phyloP scores from a whole-genome alignment of 2,888 invertebrate species.

The Aplocera efformata region DNA sequence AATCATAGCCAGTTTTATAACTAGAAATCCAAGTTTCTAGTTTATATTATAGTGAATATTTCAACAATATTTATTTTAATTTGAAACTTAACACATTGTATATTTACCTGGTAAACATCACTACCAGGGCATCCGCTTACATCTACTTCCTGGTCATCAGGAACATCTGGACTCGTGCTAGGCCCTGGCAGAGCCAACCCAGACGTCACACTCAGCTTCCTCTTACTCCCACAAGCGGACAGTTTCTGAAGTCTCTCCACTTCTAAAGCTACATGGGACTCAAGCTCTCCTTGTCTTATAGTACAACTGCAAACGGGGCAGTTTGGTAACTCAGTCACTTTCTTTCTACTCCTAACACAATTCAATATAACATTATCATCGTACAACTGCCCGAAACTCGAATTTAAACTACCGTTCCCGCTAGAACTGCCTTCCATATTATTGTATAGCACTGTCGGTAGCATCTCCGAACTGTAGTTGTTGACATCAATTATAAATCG shows the following conservation, averaged over 20 bases:
- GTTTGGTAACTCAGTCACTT: slow-evolving; percentile 84
- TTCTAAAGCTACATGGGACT: slow-evolving; percentile 89
- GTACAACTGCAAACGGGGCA: slow-evolving; percentile 95
- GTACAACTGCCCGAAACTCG: slow-evolving; percentile 49
- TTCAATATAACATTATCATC: slow-evolving; percentile 70
- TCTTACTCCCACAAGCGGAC: slow-evolving; percentile 52
- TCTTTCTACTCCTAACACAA: slow-evolving; percentile 79
- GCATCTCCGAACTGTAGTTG: slow-evolving; percentile 60
- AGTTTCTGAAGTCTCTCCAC: slow-evolving; percentile 74
- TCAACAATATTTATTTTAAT: too few species aligned
- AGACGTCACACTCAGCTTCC: slow-evolving; percentile 57
- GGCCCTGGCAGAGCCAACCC: slow-evolving; percentile 51
- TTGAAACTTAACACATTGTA: too few species aligned
- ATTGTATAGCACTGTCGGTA: slow-evolving; percentile 67
- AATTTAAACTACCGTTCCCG: slow-evolving; percentile 49
- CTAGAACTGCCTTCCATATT: slow-evolving; percentile 70
- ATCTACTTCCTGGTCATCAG: slow-evolving; percentile 56
- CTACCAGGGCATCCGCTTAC: slow-evolving; percentile 66
- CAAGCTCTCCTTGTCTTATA: slow-evolving; percentile 90
- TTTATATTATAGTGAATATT: too few species aligned
- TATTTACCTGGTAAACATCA: slow-evolving; percentile 66
- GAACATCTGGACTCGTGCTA: slow-evolving; percentile 47
- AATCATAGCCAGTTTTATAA: too few species aligned
- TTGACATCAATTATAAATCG: slow-evolving; percentile 54
- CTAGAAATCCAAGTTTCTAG: too few species aligned